These are phyloP conservation scores for Exocentrus adspersus DNA, from an alignment of 2,888 invertebrate species.

Conservation along the genomic window DNA sequence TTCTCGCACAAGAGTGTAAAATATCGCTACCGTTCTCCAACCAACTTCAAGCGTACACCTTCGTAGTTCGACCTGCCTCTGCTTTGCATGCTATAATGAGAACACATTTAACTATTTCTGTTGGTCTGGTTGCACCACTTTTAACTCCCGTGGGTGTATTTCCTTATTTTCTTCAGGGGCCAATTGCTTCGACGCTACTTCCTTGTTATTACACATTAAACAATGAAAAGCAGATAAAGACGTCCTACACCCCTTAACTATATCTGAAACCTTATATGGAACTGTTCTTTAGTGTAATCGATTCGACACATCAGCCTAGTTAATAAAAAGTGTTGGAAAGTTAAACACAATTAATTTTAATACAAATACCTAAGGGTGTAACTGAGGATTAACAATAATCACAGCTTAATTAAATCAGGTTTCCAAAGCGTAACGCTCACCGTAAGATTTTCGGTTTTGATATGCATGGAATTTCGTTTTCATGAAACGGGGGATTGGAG, in stretches of 20 bases:
- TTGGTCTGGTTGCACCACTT: conserved; percentile 37
- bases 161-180: conserved; percentile 12
- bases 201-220: neutral
- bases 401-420: conserved; percentile 20
- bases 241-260: no score
- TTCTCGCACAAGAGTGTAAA: conserved; percentile 51
- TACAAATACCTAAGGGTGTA: no score
- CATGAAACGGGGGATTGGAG: conserved; percentile 27
- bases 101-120: conserved; percentile 53
- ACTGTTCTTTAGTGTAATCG: no score
- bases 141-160: conserved; percentile 40
- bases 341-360: no score
- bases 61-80: conserved; percentile 55
- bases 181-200: neutral
- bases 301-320: no score
- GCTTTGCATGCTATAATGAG: conserved; percentile 62
- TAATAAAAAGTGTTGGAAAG: no score
- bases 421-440: conserved; percentile 9
- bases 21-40: conserved; percentile 43
- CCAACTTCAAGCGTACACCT: conserved; percentile 44
- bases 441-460: conserved; percentile 19
- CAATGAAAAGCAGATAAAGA: neutral
- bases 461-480: conserved; percentile 26
- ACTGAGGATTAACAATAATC: neutral
- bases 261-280: no score